phyloP scores from a whole-genome alignment of 1,140 invertebrate genomes.

The Oedothorax gibbosus region DNA sequence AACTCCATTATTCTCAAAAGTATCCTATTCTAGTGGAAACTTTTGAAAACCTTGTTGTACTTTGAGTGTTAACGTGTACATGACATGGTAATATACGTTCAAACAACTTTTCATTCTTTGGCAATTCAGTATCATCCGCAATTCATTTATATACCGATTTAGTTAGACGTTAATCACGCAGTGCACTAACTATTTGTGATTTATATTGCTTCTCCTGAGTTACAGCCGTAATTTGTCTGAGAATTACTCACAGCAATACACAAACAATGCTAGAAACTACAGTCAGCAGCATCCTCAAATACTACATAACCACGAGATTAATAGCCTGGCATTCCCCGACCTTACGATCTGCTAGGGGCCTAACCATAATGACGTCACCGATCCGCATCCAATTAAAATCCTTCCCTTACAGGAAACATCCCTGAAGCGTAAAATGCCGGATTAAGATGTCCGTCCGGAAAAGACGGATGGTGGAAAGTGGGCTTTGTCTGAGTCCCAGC shows the following conservation, averaged over 20 bases:
- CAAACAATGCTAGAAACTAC: background rate
- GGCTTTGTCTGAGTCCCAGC: slow-evolving; percentile 43
- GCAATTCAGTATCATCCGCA: too few relatives aligned
- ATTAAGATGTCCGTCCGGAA: slow-evolving; percentile 50
- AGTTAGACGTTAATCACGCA: background rate
- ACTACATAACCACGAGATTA: slow-evolving; percentile 42
- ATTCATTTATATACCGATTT: too few relatives aligned
- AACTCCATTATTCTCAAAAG: too few relatives aligned
- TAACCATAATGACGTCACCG: slow-evolving; percentile 54
- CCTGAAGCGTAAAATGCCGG: slow-evolving; percentile 39
- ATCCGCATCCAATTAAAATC: slow-evolving; percentile 57
- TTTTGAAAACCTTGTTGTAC: too few relatives aligned
- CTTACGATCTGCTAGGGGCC: background rate
- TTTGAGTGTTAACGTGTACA: too few relatives aligned
- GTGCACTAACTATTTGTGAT: background rate
- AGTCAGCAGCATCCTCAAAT: slow-evolving; percentile 22
- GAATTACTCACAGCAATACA: slow-evolving; percentile 1
- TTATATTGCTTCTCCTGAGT: background rate
- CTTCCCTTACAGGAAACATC: slow-evolving; percentile 40
- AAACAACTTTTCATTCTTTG: too few relatives aligned
- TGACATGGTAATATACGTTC: too few relatives aligned
- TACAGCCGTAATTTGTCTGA: slow-evolving; percentile 2
- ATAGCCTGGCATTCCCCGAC: slow-evolving; percentile 34
- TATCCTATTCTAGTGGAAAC: too few relatives aligned
- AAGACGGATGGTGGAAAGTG: slow-evolving; percentile 48